These are phyloP conservation scores for Hyles lineata DNA, from an alignment of 2,888 invertebrate species.

Conservation along the genomic window DNA sequence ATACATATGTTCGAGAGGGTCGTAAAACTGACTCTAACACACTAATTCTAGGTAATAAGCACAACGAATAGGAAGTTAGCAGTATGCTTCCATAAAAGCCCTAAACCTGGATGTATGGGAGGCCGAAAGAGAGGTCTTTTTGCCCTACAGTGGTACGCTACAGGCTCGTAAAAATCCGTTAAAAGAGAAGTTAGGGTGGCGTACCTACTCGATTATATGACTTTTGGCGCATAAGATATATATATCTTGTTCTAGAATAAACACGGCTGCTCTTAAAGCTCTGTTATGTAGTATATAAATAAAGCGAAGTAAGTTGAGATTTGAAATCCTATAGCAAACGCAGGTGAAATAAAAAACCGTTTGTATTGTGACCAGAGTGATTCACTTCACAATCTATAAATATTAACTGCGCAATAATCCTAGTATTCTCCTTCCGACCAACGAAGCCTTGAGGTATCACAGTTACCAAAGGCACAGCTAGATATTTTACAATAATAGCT, in stretches of 20 bases:
- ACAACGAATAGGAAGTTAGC: neutral
- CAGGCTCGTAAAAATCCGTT: too few species aligned
- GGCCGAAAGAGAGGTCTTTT: too few species aligned
- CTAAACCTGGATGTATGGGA: too few species aligned
- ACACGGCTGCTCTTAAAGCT: too few species aligned
- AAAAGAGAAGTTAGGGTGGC: too few species aligned
- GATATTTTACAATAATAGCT: slow-evolving; percentile 8
- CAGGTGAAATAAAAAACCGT: slow-evolving; percentile 7
- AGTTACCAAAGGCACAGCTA: neutral
- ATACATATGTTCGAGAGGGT: neutral
- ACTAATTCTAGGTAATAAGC: neutral
- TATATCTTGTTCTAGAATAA: too few species aligned
- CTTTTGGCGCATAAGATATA: too few species aligned
- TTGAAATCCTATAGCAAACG: neutral
- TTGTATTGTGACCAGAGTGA: slow-evolving; percentile 8
- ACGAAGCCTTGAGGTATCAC: slow-evolving; percentile 7
- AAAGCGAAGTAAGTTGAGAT: neutral
- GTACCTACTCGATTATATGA: too few species aligned
- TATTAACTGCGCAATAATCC: slow-evolving; percentile 1
- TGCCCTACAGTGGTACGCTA: too few species aligned
- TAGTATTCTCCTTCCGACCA: neutral
- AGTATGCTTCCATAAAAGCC: neutral
- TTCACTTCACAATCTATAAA: neutral
- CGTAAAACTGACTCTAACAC: neutral
- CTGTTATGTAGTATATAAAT: too few species aligned